These are phyloP conservation scores for Malurus elegans DNA, from an alignment of 2,113 vertebrate species.

Conservation along the genomic window DNA sequence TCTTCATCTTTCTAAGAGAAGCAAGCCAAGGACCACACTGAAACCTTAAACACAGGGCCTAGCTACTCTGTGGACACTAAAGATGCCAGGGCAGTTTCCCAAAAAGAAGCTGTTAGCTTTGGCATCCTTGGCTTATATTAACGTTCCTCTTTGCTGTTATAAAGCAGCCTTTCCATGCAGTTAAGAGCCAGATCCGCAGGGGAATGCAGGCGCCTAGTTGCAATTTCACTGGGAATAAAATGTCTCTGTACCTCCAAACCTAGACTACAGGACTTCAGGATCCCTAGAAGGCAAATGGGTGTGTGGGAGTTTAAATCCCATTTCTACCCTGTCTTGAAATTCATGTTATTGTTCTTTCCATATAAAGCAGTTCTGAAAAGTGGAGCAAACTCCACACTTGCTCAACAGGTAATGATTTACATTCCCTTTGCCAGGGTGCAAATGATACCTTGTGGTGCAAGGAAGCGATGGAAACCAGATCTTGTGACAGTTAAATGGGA, in stretches of 20 bases:
- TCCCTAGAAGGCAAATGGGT: neutral
- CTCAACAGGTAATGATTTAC: conserved; percentile 1
- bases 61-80: neutral
- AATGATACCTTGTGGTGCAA: neutral
- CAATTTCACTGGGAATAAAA: neutral
- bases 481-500: neutral
- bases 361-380: conserved; percentile 9
- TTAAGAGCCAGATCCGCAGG: neutral
- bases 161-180: neutral
- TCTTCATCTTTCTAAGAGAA: conserved; percentile 20
- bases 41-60: conserved; percentile 10
- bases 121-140: neutral
- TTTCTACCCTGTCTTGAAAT: conserved; percentile 33
- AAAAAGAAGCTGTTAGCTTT: conserved; percentile 22
- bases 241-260: neutral
- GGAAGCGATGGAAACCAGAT: neutral
- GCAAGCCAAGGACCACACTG: neutral
- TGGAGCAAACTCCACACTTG: neutral
- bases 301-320: neutral
- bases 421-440: neutral
- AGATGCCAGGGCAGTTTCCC: conserved; percentile 25
- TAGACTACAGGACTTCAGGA: neutral
- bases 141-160: neutral
- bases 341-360: neutral
- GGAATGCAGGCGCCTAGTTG: neutral